Percentiles rank a stretch among this genome's conserved stretches.
These are phyloP conservation scores for Sebastes oblongus DNA, from an alignment of 2,797 vertebrate genomes.

Conservation along the genomic window DNA sequence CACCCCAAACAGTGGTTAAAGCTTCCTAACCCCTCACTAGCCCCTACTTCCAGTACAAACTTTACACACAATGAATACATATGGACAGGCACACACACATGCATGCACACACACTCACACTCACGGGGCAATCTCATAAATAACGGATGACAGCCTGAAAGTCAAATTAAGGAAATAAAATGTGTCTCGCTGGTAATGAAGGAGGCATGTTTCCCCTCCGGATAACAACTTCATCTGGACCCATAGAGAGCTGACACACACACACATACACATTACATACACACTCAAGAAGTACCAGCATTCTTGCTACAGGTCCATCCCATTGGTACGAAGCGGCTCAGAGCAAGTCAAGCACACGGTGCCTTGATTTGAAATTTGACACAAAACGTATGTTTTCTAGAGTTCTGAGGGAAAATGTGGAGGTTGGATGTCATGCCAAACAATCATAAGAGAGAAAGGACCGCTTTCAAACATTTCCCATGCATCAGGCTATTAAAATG, in stretches of 20 bases:
- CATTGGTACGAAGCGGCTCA: slow-evolving; percentile 36
- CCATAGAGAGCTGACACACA: slow-evolving; percentile 32
- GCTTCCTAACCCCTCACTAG: slow-evolving; percentile 17
- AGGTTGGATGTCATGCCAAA: slow-evolving; percentile 77
- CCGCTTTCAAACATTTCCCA: slow-evolving; percentile 80
- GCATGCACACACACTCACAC: neutral
- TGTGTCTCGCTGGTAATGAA: slow-evolving; percentile 74
- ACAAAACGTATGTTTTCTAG: slow-evolving; percentile 77
- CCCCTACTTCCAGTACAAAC: slow-evolving; percentile 13
- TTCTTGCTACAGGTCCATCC: slow-evolving; percentile 44
- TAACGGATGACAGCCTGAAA: slow-evolving; percentile 76
- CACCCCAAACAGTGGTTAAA: slow-evolving; percentile 64
- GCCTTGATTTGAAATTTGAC: slow-evolving; percentile 74
- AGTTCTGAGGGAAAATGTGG: slow-evolving; percentile 70
- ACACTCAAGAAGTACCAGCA: slow-evolving; percentile 26
- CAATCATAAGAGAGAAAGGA: slow-evolving; percentile 75
- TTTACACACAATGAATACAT: slow-evolving; percentile 44
- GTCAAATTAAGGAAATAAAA: slow-evolving; percentile 80
- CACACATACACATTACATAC: slow-evolving; percentile 5
- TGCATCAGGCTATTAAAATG: slow-evolving; percentile 80
- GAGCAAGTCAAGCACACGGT: slow-evolving; percentile 50
- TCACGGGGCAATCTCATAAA: slow-evolving; percentile 65
- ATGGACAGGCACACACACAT: neutral
- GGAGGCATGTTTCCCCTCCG: slow-evolving; percentile 75
- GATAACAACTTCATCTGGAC: slow-evolving; percentile 71